A percentile compares a stretch with the other conserved stretches of the same genome.
phyloP scores from a whole-genome alignment of 2,113 vertebrate genomes.

The Agapornis roseicollis region DNA sequence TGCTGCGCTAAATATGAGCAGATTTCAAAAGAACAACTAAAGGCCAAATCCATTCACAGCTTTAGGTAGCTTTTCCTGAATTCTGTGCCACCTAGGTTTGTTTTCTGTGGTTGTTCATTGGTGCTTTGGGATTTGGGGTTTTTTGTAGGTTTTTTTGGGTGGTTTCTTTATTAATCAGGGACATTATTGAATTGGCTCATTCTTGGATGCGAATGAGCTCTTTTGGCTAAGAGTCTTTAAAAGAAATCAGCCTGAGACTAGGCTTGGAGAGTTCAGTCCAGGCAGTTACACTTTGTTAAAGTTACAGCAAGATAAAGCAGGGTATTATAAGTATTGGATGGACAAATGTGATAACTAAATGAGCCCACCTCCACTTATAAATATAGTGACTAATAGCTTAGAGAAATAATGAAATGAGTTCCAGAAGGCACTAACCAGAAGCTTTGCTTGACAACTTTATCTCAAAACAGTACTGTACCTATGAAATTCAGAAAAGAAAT shows the following conservation, averaged over 20 bases:
- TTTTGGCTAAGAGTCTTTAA: background rate
- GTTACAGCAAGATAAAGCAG: slow-evolving; percentile 1
- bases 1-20: background rate
- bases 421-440: background rate
- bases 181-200: slow-evolving; percentile 16
- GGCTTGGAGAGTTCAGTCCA: background rate
- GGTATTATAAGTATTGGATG: background rate
- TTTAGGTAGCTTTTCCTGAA: background rate
- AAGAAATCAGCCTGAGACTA: slow-evolving; percentile 3
- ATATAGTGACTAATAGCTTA: background rate
- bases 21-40: background rate
- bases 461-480: background rate
- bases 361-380: background rate
- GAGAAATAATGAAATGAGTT: background rate
- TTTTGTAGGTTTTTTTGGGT: background rate
- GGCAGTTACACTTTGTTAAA: slow-evolving; percentile 6
- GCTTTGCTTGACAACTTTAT: background rate
- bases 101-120: background rate
- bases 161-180: slow-evolving; percentile 4
- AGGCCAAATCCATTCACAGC: background rate
- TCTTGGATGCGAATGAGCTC: background rate
- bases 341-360: background rate
- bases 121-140: background rate
- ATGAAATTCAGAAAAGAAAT: background rate
- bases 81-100: background rate